Conservation (phyloP, 1,140 invertebrate species). For the Protaetia brevitarsis region DNA sequence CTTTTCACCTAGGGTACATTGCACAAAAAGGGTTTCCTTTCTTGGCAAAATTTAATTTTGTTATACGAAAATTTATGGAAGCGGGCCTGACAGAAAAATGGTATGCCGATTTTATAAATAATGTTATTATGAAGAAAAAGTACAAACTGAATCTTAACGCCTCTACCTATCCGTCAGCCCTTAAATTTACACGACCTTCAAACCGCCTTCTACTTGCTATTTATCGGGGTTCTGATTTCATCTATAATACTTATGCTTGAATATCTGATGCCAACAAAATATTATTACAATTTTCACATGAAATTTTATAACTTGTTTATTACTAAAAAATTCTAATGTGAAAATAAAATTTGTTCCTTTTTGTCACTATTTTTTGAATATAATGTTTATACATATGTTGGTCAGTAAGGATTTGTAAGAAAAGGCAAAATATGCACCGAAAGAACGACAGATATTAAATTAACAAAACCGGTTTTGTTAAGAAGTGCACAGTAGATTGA, state of each 20-base stretch:
- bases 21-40: conserved; percentile 29
- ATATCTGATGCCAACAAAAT: neutral
- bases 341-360: no score
- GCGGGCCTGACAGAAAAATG: conserved; percentile 35
- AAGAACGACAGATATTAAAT: no score
- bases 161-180: neutral
- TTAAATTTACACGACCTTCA: conserved; percentile 14
- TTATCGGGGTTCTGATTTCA: neutral
- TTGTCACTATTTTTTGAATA: no score
- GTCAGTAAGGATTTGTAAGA: no score
- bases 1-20: conserved; percentile 41
- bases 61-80: conserved; percentile 23
- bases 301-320: no score
- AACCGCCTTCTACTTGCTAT: conserved; percentile 23
- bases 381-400: no score
- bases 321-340: no score
- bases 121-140: conserved; percentile 5
- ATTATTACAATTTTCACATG: no score
- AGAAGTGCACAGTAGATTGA: no score
- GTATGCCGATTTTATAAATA: conserved; percentile 38
- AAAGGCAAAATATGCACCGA: no score
- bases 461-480: no score
- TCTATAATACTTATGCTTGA: neutral
- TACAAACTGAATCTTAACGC: neutral
- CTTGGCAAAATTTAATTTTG: conserved; percentile 24